Evolutionary conservation across 2,888 invertebrate species (phyloP), one percentile per base, ranked within the genome.

Genomic region (Masnerella sp.): DNA sequence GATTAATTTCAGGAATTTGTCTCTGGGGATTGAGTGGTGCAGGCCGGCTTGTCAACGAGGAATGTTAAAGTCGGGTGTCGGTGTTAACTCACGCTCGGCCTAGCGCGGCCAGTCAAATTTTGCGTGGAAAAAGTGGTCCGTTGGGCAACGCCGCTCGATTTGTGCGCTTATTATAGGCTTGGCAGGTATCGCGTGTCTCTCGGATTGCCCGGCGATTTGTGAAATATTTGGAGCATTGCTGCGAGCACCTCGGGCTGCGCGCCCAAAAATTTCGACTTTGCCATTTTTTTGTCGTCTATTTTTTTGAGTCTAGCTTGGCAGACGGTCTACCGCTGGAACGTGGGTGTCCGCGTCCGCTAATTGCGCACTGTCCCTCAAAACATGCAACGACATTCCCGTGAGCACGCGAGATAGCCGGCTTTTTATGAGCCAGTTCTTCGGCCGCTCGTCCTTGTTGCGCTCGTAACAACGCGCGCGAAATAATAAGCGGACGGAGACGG

Each of bases 221-320:
- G 78, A 83, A 85, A 84, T 84, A 86, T 85, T 85, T 82, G 80
- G 81, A 84, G 85, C 81, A 85, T 85, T 83, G 83, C 82, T 9
- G 45, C 11, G 22, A 20, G 28, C 5, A 56, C 71, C 72, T 58
- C 51, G 38, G 74, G 74, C 71, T 38, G 52, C 58, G 49, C 43
- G 69, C n/a, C n/a, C n/a, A n/a, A n/a, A n/a, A n/a, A n/a, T n/a
- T n/a, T n/a, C n/a, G n/a, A n/a, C n/a, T n/a, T n/a, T n/a, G n/a
- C n/a, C n/a, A n/a, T n/a, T n/a, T n/a, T n/a, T n/a, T n/a, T n/a
- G n/a, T n/a, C n/a, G n/a, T n/a, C n/a, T n/a, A n/a, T 45, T 65
- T 64, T 18, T 28, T 58, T 51, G 42, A 14, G 8, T 5, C 34
- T 18, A 7, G 28, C 28, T n/a, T 14, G 17, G 20, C 51, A 9